Evolutionary conservation across 2,888 invertebrate species (phyloP).

Genomic region (Nymphalis c-album): DNA sequence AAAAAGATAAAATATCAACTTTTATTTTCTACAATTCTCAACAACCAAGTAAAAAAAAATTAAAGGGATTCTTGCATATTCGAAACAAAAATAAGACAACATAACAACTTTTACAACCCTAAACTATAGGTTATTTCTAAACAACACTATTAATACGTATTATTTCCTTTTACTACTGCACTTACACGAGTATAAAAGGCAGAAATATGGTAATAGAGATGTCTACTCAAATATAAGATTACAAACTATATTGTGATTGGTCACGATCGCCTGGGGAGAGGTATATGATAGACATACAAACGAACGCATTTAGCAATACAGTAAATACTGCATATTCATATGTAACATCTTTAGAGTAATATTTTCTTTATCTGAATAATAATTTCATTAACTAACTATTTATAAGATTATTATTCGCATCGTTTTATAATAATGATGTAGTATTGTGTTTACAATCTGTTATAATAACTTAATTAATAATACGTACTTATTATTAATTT

Average conservation of each 20-base stretch:
- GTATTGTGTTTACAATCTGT: no score
- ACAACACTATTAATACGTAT: conserved; percentile 31
- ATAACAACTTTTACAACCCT: neutral
- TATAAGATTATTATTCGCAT: no score
- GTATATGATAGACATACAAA: conserved; percentile 12
- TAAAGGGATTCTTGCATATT: no score
- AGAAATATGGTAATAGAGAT: conserved; percentile 44
- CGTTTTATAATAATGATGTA: no score
- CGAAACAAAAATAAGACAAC: neutral
- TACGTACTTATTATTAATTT: no score
- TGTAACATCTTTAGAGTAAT: no score
- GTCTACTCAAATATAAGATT: conserved; percentile 28
- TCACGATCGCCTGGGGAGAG: conserved; percentile 27
- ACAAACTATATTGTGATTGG: conserved; percentile 22
- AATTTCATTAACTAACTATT: no score
- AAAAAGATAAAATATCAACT: no score
- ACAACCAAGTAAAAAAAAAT: no score
- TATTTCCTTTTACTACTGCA: conserved; percentile 37
- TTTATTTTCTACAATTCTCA: no score
- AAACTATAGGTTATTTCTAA: conserved; percentile 20
- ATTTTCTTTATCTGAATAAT: no score
- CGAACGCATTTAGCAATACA: neutral
- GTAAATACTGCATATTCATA: neutral
- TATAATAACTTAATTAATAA: no score
- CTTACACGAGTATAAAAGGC: conserved; percentile 38